Conservation (phyloP, 1,140 invertebrate genomes). For the Drosophila rhopaloa region DNA sequence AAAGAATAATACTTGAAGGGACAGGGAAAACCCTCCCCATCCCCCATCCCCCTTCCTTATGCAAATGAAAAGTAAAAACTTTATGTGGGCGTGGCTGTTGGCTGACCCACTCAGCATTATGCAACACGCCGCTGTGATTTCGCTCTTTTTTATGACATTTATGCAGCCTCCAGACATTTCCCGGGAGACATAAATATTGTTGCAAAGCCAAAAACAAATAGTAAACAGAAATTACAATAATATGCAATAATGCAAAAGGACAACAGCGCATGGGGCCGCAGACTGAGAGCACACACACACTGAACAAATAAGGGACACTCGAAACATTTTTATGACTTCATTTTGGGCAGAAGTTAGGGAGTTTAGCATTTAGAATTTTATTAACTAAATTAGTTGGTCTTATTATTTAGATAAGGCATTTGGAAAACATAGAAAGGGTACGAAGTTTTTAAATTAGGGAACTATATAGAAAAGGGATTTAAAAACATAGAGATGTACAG, state of each 20-base stretch:
- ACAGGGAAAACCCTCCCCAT: conserved; percentile 4
- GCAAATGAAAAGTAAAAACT: conserved; percentile 77
- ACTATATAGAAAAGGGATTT: too few relatives aligned
- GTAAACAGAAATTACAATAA: conserved; percentile 81
- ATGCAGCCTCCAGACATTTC: conserved; percentile 8
- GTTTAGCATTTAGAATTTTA: background rate
- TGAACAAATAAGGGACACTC: conserved; percentile 13
- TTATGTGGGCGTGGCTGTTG: conserved; percentile 52
- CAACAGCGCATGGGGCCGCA: conserved; percentile 45
- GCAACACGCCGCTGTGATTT: conserved; percentile 60
- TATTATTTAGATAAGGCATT: too few relatives aligned
- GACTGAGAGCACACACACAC: conserved; percentile 9
- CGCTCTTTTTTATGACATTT: conserved; percentile 66
- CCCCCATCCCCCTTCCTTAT: conserved; percentile 44
- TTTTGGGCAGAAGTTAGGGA: background rate
- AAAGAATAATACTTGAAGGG: background rate
- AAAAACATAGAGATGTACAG: too few relatives aligned
- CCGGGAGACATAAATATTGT: conserved; percentile 67
- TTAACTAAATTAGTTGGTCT: background rate
- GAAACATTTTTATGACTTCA: background rate
- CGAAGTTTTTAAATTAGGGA: too few relatives aligned
- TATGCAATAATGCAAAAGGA: conserved; percentile 82
- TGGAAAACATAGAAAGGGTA: too few relatives aligned
- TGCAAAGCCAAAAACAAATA: conserved; percentile 80
- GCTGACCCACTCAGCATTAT: conserved; percentile 63